These are phyloP conservation scores for Tetrapedia diversipes DNA, from an alignment of 2,888 invertebrate genomes.

Conservation along the genomic window DNA sequence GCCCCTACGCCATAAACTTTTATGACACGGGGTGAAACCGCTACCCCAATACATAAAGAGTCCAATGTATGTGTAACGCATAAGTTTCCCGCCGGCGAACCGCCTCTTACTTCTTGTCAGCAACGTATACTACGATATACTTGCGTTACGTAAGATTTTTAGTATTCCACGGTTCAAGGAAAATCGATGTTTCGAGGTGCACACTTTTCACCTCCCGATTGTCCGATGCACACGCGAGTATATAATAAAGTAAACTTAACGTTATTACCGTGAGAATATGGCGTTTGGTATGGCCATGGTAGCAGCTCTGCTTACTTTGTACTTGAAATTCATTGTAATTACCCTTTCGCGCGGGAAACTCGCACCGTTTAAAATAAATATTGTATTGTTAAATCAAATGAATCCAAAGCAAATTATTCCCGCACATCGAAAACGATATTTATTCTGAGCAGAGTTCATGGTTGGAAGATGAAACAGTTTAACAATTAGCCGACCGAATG, in stretches of 20 bases:
- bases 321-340: neutral
- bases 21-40: constrained; percentile 6
- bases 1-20: constrained; percentile 22
- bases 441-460: too few species aligned
- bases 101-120: neutral
- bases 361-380: neutral
- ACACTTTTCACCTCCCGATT: neutral
- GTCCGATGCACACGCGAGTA: neutral
- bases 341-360: neutral
- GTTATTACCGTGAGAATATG: neutral
- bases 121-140: neutral
- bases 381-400: neutral
- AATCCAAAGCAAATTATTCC: too few species aligned
- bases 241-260: neutral
- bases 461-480: too few species aligned
- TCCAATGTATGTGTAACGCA: neutral
- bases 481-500: too few species aligned
- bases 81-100: neutral
- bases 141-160: constrained; percentile 21
- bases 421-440: too few species aligned
- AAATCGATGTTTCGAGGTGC: constrained; percentile 19
- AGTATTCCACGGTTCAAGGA: neutral
- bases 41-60: neutral
- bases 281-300: too few species aligned
- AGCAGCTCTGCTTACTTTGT: neutral